Percentiles rank a stretch among this genome's conserved stretches.
These are phyloP conservation scores for Himantopus leucocephalus DNA, from an alignment of 2,113 vertebrate genomes.

Conservation along the genomic window DNA sequence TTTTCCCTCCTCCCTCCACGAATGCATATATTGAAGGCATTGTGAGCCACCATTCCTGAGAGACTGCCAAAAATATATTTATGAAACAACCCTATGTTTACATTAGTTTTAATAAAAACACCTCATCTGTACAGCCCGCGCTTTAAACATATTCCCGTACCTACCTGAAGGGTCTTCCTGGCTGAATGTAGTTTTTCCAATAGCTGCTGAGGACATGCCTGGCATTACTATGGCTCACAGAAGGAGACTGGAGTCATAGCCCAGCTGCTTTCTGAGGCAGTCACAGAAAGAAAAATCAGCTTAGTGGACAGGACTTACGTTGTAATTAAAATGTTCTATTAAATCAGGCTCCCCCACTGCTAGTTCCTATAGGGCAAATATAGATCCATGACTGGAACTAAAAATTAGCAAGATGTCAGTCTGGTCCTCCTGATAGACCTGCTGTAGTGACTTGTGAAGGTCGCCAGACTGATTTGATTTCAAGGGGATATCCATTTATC, in stretches of 20 bases:
- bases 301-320: not conserved
- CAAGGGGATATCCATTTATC: not conserved
- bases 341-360: not conserved
- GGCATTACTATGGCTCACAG: not conserved
- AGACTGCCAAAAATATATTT: not conserved
- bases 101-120: not conserved
- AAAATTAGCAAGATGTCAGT: not conserved
- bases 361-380: not conserved
- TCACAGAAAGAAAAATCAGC: not conserved
- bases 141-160: not conserved
- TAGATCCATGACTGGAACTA: not conserved
- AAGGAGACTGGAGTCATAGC: not conserved
- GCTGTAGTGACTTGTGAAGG: not conserved
- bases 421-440: not conserved
- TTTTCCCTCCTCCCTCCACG: not conserved
- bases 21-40: not conserved
- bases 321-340: not conserved
- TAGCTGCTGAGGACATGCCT: not conserved
- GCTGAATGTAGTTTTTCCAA: not conserved
- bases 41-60: not conserved
- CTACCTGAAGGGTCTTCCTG: not conserved
- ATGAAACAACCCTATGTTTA: not conserved
- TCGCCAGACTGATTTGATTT: not conserved
- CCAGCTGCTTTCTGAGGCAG: not conserved
- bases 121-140: not conserved